phyloP scores from a whole-genome alignment of 1,140 invertebrate genomes.

The Meloidogyne hapla region DNA sequence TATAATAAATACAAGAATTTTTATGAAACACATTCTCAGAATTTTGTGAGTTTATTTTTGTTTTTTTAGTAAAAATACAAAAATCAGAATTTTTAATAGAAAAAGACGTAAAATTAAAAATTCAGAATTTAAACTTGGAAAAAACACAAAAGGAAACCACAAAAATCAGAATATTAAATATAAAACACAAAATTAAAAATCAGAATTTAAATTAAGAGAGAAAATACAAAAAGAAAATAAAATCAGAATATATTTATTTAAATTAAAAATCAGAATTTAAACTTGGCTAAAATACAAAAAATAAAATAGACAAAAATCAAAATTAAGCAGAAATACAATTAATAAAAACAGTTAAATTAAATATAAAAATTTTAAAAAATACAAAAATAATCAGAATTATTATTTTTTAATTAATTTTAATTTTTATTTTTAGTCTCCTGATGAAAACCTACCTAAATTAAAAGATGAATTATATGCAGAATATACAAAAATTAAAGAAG shows the following conservation, averaged over 20 bases:
- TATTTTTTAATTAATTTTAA: slow-evolving; percentile 2
- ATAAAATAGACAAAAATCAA: no score
- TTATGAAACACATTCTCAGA: slow-evolving; percentile 45
- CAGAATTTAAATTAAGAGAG: slow-evolving; percentile 3
- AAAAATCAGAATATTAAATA: slow-evolving; percentile 21
- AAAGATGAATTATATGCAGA: background rate
- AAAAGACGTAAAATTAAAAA: slow-evolving; percentile 15
- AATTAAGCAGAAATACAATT: no score
- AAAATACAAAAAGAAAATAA: no score
- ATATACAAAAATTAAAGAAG: background rate
- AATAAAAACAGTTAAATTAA: no score
- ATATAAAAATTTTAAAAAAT: background rate
- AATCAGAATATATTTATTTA: no score
- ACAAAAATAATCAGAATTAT: background rate
- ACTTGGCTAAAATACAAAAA: no score
- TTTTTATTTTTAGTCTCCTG: background rate
- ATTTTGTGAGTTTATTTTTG: background rate
- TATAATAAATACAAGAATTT: slow-evolving; percentile 40
- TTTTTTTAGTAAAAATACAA: no score
- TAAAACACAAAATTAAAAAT: slow-evolving; percentile 18
- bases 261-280: background rate
- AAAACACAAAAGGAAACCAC: no score
- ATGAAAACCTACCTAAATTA: background rate
- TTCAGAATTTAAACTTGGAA: slow-evolving; percentile 17
- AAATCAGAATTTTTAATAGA: slow-evolving; percentile 7